A percentile compares a stretch with the other conserved stretches of the same genome.
These are phyloP conservation scores for Phalacrocorax carbo DNA, from an alignment of 2,113 vertebrate species.

Conservation along the genomic window DNA sequence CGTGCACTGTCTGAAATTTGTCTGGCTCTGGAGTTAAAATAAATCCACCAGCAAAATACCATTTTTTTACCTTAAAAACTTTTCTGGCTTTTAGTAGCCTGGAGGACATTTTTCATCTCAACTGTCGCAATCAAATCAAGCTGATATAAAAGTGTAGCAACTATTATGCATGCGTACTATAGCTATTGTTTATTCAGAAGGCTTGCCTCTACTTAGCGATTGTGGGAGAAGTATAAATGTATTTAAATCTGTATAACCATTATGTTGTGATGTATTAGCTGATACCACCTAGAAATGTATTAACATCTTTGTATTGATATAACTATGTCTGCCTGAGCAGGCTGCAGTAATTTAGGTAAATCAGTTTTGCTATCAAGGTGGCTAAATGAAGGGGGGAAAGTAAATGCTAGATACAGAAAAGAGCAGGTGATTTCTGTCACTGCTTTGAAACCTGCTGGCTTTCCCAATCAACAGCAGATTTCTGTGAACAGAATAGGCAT, in stretches of 20 bases:
- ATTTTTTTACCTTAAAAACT: background rate
- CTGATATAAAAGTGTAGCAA: background rate
- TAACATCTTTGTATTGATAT: background rate
- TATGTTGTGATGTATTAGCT: background rate
- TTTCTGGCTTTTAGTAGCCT: background rate
- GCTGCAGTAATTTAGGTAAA: background rate
- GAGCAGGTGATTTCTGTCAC: background rate
- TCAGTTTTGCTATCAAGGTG: background rate
- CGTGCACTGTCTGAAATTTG: background rate
- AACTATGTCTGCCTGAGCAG: background rate
- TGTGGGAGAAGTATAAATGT: background rate
- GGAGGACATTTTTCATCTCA: background rate
- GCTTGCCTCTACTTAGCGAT: background rate
- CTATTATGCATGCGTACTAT: background rate
- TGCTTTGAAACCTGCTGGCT: background rate
- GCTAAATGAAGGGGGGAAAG: background rate
- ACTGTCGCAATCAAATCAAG: background rate
- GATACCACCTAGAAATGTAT: background rate
- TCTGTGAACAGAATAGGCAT: background rate
- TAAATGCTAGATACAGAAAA: background rate
- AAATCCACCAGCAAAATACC: background rate
- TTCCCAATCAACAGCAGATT: conserved; percentile 4
- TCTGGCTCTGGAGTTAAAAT: background rate
- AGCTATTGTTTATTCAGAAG: background rate
- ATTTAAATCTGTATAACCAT: background rate